phyloP scores from a whole-genome alignment of 2,797 vertebrate genomes.

The Pseudomugil tenellus region DNA sequence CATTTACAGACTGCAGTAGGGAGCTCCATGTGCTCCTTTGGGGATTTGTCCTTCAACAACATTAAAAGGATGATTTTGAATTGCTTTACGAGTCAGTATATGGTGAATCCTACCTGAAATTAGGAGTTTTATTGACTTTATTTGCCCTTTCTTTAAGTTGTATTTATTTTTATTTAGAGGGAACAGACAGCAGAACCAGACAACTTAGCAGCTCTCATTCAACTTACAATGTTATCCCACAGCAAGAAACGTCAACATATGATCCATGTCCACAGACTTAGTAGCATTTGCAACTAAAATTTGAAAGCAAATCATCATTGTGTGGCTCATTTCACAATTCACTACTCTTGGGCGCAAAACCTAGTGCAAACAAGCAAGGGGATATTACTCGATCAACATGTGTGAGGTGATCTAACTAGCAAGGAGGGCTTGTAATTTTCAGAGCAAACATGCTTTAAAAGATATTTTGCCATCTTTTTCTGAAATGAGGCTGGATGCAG shows the following conservation, averaged over 20 bases:
- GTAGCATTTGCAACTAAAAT: neutral
- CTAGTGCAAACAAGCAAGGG: constrained; percentile 8
- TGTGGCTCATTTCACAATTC: constrained; percentile 8
- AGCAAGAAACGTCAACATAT: neutral
- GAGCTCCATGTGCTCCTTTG: constrained; percentile 65
- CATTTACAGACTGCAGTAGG: constrained; percentile 64
- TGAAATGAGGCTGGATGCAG: constrained; percentile 3
- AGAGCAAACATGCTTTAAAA: neutral
- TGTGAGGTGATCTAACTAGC: neutral
- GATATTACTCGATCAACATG: neutral
- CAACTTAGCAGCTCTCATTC: constrained; percentile 8
- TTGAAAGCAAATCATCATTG: constrained; percentile 14
- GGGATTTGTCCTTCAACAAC: constrained; percentile 77
- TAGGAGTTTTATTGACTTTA: constrained; percentile 64
- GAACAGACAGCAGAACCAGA: constrained; percentile 29
- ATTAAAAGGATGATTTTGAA: constrained; percentile 72
- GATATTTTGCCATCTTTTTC: constrained; percentile 9
- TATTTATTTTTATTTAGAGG: constrained; percentile 24
- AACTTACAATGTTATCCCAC: neutral
- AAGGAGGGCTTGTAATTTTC: constrained; percentile 1
- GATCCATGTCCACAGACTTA: neutral
- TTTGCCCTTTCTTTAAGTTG: constrained; percentile 62
- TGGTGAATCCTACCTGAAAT: constrained; percentile 64
- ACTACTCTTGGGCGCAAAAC: neutral
- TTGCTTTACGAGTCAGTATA: constrained; percentile 52